These are phyloP conservation scores for Semnornis frantzii DNA, from an alignment of 2,113 vertebrate species.

Conservation along the genomic window DNA sequence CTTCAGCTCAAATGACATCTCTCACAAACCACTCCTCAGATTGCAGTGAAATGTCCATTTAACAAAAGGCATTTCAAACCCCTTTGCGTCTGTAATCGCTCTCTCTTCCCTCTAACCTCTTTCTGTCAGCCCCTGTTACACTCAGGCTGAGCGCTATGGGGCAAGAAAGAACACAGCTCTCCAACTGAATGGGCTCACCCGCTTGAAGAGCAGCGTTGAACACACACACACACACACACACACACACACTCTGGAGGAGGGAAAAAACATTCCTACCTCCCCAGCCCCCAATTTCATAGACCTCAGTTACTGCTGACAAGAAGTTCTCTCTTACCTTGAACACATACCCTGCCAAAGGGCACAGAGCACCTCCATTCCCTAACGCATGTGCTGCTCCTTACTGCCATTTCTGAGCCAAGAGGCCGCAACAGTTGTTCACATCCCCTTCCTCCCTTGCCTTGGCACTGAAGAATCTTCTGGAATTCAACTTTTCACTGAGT, in stretches of 20 bases:
- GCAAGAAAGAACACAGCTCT: not conserved
- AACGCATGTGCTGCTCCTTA: not conserved
- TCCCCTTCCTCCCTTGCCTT: not conserved
- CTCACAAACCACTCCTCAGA: not conserved
- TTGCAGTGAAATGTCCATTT: not conserved
- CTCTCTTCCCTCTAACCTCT: constrained; percentile 17
- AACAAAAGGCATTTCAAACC: constrained; percentile 12
- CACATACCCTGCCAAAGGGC: not conserved
- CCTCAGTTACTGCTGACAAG: not conserved
- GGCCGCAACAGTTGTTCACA: not conserved
- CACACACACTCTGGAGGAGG: too few relatives aligned
- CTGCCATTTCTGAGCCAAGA: not conserved
- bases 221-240: not conserved
- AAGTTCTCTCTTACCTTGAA: not conserved
- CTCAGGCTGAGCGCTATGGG: not conserved
- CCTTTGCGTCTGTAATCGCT: not conserved
- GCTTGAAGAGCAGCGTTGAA: not conserved
- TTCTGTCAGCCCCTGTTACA: constrained; percentile 43
- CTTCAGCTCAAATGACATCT: not conserved
- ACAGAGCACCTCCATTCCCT: not conserved
- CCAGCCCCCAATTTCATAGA: accelerated
- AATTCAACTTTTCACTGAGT: not conserved
- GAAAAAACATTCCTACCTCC: too few relatives aligned
- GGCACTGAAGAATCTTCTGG: not conserved
- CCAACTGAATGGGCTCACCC: not conserved